phyloP scores from a whole-genome alignment of 92 coral and sea anemone species.

The Isaurus tuberculatus region DNA sequence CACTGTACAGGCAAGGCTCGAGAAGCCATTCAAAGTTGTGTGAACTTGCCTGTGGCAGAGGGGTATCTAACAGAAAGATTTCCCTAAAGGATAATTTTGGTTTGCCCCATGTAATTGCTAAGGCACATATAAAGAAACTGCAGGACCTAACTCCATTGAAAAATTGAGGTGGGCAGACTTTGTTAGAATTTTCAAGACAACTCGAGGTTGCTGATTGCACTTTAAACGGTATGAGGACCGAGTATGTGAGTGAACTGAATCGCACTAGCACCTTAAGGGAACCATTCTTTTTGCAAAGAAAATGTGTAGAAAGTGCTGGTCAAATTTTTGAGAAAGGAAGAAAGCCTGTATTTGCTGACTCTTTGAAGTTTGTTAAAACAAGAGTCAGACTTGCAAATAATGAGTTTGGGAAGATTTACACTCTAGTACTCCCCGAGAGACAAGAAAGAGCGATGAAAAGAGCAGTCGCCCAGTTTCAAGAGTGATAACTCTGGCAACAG shows the following conservation, averaged over 20 bases:
- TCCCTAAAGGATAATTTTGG: constrained; percentile 60
- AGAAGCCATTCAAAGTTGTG: constrained; percentile 51
- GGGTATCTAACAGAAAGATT: constrained; percentile 37
- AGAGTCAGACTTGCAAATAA: no score
- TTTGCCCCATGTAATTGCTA: constrained; percentile 61
- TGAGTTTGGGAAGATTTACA: no score
- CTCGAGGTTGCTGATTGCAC: constrained; percentile 22
- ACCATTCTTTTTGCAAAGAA: not conserved
- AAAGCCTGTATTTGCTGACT: no score
- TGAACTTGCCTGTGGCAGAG: constrained; percentile 40
- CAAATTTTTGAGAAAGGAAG: no score
- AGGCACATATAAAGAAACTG: constrained; percentile 48
- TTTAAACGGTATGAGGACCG: constrained; percentile 25
- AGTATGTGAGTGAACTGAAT: constrained; percentile 37
- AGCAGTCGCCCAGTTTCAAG: no score
- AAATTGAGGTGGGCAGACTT: constrained; percentile 14
- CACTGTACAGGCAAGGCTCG: constrained; percentile 38
- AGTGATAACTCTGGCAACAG: no score
- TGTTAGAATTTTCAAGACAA: constrained; percentile 30
- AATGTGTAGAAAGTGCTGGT: no score
- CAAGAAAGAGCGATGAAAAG: no score
- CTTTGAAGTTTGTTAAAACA: no score
- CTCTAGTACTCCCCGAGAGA: no score
- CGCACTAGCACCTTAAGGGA: constrained; percentile 44
- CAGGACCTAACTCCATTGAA: constrained; percentile 28